Base-by-base conservation (phyloP, 2,888 invertebrate species). In the Macrostomum cliftonense region DNA sequence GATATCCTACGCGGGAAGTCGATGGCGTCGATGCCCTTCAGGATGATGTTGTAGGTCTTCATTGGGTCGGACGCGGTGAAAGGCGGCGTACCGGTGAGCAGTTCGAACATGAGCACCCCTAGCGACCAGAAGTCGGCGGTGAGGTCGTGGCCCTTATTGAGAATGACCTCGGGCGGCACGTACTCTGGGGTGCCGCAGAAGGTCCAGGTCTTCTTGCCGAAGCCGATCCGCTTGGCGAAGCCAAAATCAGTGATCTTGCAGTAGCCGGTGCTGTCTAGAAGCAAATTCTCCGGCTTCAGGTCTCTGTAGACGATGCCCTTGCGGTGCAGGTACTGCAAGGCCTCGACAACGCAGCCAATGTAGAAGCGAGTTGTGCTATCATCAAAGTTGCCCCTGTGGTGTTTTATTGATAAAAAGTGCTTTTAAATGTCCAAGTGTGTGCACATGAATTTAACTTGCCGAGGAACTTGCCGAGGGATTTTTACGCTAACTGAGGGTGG, bases 41-140 rank as follows among this genome's bases (percentile, higher is more conserved):
- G 75, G 63, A 99, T 97, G 59, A 93, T 86, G 69, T 95, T 97
- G 74, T 99, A 97, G 0, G 95, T 95, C 72, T 88, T 87, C 95
- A 99, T 97, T 0, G 95, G 93, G 73, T 99, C 97, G 0, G 84
- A 79, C 36, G 88, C 88, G 43, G 87, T 85, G 73, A 95, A 86
- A 21, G 95, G 86, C 45, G 95, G 87, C 4, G 28, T 73, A 68
- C 79, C 97, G 48, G 93, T 95, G 17, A 99, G 76, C 40, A 97
- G 75, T 73, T 99, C 97, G 68, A 85, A 97, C 87, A 95, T 93
- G 45, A 99, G 78, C 51, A 99, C 93, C 55, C 97, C 97, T 56
- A 97, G 77, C 0, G 93, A 93, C 97, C 97, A 97, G 68, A 89
- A 93, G 71, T 99, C 97, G 0, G 93, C 93, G 61, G 73, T 68